These are phyloP conservation scores for Geopemphigus sp. DNA, from an alignment of 1,140 invertebrate genomes.

Conservation along the genomic window DNA sequence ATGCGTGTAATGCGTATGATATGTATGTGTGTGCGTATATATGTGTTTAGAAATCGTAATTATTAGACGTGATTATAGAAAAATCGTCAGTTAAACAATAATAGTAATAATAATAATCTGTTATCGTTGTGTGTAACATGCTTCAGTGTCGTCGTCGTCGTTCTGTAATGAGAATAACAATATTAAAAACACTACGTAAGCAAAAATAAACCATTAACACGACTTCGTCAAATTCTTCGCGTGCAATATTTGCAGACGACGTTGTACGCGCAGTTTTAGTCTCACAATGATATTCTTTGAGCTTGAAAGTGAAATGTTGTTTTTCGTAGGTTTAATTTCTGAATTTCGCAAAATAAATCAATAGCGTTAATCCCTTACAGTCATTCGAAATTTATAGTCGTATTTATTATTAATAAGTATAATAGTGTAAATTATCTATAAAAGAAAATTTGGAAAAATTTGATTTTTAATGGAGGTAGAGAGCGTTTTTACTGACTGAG, in stretches of 20 bases:
- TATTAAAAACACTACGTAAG: slow-evolving; percentile 21
- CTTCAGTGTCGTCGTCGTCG: not conserved
- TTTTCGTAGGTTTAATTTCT: too few species aligned
- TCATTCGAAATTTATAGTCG: too few species aligned
- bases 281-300: not conserved
- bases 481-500: too few species aligned
- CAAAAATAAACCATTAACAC: not conserved
- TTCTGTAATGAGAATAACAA: not conserved
- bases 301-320: too few species aligned
- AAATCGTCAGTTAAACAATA: not conserved
- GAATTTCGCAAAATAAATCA: too few species aligned
- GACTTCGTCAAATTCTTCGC: not conserved
- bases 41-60: not conserved
- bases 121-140: not conserved
- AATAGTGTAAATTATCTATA: too few species aligned
- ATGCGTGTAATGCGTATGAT: too few species aligned
- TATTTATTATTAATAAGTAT: too few species aligned
- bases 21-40: too few species aligned
- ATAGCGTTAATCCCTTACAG: too few species aligned
- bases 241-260: not conserved
- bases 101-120: not conserved
- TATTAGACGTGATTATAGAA: slow-evolving; percentile 12
- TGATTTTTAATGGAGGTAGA: too few species aligned
- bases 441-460: too few species aligned
- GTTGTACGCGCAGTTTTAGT: not conserved